phyloP scores from a whole-genome alignment of 2,113 vertebrate genomes.

The Paracanthobrama guichenoti region DNA sequence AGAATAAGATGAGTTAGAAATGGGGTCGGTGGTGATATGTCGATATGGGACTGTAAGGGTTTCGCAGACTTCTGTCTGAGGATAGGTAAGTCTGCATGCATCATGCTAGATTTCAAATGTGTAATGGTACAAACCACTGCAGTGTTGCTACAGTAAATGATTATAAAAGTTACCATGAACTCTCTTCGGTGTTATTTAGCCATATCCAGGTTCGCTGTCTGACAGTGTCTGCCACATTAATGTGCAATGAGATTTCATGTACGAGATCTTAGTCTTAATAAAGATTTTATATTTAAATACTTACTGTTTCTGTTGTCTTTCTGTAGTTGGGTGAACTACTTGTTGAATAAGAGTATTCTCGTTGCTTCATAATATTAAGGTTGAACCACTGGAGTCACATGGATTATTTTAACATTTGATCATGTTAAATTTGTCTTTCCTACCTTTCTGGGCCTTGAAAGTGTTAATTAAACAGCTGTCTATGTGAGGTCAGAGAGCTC shows the following conservation, averaged over 20 bases:
- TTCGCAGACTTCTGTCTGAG: background rate
- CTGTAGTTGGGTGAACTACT: background rate
- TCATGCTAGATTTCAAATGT: conserved; percentile 31
- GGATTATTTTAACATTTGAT: no score
- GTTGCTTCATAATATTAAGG: no score
- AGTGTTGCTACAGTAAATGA: conserved; percentile 10
- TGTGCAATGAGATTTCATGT: conserved; percentile 43
- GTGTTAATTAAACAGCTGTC: no score
- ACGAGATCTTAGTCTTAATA: conserved; percentile 42
- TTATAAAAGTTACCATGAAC: background rate
- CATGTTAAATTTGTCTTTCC: no score
- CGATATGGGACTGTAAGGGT: background rate
- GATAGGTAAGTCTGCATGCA: conserved; percentile 19
- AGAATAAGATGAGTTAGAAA: background rate
- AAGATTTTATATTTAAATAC: conserved; percentile 54
- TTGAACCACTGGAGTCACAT: no score
- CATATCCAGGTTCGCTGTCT: conserved; percentile 37
- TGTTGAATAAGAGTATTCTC: no score
- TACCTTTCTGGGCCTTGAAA: no score
- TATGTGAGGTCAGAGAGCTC: no score
- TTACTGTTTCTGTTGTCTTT: background rate
- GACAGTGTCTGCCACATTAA: conserved; percentile 42
- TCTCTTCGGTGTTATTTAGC: conserved; percentile 31
- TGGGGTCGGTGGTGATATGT: background rate
- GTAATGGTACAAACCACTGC: conserved; percentile 20